Evolutionary conservation across 2,797 vertebrate genomes (phyloP).

Genomic region (Babyrousa celebensis): DNA sequence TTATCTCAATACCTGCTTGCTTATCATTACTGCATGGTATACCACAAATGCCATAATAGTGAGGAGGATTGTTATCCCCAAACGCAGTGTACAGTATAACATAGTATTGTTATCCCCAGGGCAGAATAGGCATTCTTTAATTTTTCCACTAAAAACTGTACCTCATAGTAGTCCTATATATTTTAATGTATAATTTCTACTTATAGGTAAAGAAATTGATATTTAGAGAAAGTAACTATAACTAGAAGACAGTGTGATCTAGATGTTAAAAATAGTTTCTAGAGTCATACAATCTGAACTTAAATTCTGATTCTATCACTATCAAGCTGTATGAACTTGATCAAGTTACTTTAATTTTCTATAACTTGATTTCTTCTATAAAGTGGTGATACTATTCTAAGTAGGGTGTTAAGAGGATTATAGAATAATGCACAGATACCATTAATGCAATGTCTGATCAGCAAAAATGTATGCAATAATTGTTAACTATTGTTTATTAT

Average conservation of each 20-base stretch:
- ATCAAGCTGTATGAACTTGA: not conserved
- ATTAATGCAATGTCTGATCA: not conserved
- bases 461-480: not conserved
- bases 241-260: not conserved
- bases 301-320: not conserved
- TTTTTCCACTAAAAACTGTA: conserved; percentile 12
- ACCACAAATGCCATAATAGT: not conserved
- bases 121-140: not conserved
- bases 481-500: conserved; percentile 16
- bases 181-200: conserved; percentile 41
- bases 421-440: not conserved
- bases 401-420: not conserved
- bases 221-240: not conserved
- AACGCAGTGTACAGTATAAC: not conserved
- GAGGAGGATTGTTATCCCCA: not conserved
- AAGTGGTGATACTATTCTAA: not conserved
- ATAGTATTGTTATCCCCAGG: not conserved
- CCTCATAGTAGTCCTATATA: not conserved
- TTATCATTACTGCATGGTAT: not conserved
- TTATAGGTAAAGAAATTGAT: not conserved
- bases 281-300: not conserved
- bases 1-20: not conserved
- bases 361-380: not conserved
- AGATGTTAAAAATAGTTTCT: not conserved
- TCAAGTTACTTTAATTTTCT: conserved; percentile 11